Evolutionary conservation across 2,797 vertebrate species (phyloP), one percentile per base, ranked within the genome.

Genomic region (Sebastes vulpes): DNA sequence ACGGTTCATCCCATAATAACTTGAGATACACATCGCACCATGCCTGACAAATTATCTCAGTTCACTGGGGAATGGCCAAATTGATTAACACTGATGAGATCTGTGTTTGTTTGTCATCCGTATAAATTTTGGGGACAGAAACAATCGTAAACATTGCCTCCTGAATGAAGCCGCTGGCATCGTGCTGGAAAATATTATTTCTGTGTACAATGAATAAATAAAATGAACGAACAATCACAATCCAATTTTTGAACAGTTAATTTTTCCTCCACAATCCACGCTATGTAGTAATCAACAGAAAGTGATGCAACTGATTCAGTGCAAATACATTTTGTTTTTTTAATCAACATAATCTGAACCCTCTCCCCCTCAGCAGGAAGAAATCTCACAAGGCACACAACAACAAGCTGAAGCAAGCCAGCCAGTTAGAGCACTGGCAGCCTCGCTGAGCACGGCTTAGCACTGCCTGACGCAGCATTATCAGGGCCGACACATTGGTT

Each of bases 401-500:
- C 77, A 84, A 77, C 64, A 79, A 70, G 58, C 65, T 50, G 70
- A 82, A 63, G 70, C 77, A 73, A 75, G 66, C 72, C 81, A 82
- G 77, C 65, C 66, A 83, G 72, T 81, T 63, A 68, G 68, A 74
- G 63, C 64, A 25, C 70, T 78, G 85, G 86, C 75, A 89, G 71
- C 71, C 70, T 81, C 8, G 20, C 65, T 65, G 63, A 88, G 82
- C 86, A 66, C 25, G 77, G 81, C 81, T 89, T 64, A 91, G 73
- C 87, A 75, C 70, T 72, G 88, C 84, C 75, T 76, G 54, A 79
- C 20, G 58, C 69, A 71, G 82, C 83, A 82, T 83, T 92, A 90
- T 92, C 90, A 86, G 81, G 66, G 54, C 68, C 9, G 81, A 84
- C 85, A 91, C 85, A 86, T 69, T 85, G 78, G 65, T 70, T 84